Percentiles rank a stretch among this genome's conserved stretches.
Conservation (phyloP, 2,888 invertebrate species). For the Eudemis profundana region DNA sequence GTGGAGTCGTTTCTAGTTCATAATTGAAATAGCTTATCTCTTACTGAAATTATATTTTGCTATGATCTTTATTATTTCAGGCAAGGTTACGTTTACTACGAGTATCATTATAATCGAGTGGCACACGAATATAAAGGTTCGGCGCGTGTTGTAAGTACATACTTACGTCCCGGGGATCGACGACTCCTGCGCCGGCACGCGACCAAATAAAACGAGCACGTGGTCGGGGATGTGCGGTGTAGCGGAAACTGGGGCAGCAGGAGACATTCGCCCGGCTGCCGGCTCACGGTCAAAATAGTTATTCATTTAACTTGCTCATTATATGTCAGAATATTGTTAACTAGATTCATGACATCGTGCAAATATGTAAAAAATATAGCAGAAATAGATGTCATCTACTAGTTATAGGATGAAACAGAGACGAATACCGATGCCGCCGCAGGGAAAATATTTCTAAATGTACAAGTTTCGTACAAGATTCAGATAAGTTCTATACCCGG, state of each 20-base stretch:
- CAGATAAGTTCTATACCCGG: no score
- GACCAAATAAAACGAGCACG: slow-evolving; percentile 49
- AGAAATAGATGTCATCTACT: no score
- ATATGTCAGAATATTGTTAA: no score
- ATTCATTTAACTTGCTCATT: slow-evolving; percentile 6
- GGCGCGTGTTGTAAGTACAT: no score
- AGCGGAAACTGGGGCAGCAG: slow-evolving; percentile 56
- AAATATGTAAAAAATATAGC: no score
- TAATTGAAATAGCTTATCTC: not conserved
- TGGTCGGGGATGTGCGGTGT: slow-evolving; percentile 53
- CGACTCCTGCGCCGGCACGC: slow-evolving; percentile 47
- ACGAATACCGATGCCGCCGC: no score
- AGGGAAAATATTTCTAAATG: no score
- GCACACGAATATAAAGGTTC: not conserved
- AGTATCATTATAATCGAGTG: not conserved
- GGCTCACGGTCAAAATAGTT: slow-evolving; percentile 1
- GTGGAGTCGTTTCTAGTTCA: not conserved
- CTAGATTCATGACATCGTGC: no score
- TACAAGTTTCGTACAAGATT: no score
- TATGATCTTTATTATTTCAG: not conserved
- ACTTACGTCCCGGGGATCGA: slow-evolving; percentile 39
- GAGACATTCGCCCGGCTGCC: slow-evolving; percentile 21
- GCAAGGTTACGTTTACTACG: not conserved
- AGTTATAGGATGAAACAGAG: no score
- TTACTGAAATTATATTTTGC: not conserved